phyloP scores from a whole-genome alignment of 2,113 vertebrate genomes.

The Tenebrosternarchus preto region DNA sequence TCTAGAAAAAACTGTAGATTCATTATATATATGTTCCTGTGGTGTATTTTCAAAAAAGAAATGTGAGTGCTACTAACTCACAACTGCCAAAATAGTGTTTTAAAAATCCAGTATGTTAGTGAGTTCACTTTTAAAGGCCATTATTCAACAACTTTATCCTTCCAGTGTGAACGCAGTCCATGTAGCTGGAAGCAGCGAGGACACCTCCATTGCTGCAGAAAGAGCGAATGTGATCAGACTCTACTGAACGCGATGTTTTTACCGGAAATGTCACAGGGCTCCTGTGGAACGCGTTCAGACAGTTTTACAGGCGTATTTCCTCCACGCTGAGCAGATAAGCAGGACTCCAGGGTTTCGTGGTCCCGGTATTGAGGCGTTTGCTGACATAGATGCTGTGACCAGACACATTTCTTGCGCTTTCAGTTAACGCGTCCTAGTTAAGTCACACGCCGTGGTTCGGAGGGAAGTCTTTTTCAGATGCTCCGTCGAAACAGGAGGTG shows the following conservation, averaged over 20 bases:
- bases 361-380: slow-evolving; percentile 9
- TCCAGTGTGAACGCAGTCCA: too few relatives aligned
- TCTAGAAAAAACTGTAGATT: too few relatives aligned
- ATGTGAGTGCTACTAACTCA: neutral
- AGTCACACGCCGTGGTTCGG: slow-evolving; percentile 44
- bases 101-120: neutral
- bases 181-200: too few relatives aligned
- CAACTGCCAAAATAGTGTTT: neutral
- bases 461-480: slow-evolving; percentile 30
- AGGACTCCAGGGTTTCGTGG: slow-evolving; percentile 9
- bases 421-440: slow-evolving; percentile 47
- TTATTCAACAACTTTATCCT: neutral
- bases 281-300: slow-evolving; percentile 21
- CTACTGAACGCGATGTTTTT: slow-evolving; percentile 20
- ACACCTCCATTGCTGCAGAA: neutral
- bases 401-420: slow-evolving; percentile 32
- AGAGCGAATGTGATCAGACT: neutral
- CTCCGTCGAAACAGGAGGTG: neutral
- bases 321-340: slow-evolving; percentile 8
- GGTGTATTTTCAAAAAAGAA: too few relatives aligned
- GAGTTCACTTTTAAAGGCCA: neutral
- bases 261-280: slow-evolving; percentile 13
- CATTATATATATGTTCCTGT: too few relatives aligned
- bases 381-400: slow-evolving; percentile 11
- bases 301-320: neutral